Base-by-base conservation (phyloP, 2,888 invertebrate species). In the Athrips mouffetella region DNA sequence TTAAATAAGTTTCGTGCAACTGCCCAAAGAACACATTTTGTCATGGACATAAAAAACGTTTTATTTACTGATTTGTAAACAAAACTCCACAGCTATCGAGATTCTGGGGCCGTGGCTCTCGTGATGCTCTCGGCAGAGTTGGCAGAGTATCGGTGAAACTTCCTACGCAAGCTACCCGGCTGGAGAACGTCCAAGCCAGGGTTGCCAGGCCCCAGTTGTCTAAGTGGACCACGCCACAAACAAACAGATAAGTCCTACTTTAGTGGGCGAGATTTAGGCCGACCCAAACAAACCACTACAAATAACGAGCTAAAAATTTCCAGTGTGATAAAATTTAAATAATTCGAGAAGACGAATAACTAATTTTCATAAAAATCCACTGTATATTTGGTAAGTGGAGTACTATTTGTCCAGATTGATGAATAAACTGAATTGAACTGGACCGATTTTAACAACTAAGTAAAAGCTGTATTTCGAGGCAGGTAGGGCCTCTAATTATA, bases 31-130 rank as follows among this genome's bases (percentile, higher is more conserved):
- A n/a, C n/a, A n/a, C n/a, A n/a, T n/a, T n/a, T n/a, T n/a, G n/a
- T n/a, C n/a, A n/a, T n/a, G n/a, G n/a, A n/a, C n/a, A n/a, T n/a
- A n/a, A n/a, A n/a, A n/a, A n/a, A n/a, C 10, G 11, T 8, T 2
- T 20, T 56, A 56, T 59, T 62, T 59, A 68, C 60, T 76, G 65
- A 75, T 67, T 59, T 58, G 53, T 74, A 59, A 80, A 70, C 74
- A 75, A n/a, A 74, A 72, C 75, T 80, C 74, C 80, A 74, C 81
- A 82, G 81, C 78, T 77, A 64, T 67, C 67, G 58, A 65, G 73
- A 69, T 73, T 72, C 65, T 63, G 69, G 70, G 58, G 64, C 67
- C 55, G 65, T 63, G 65, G 65, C 69, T 62, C 68, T 64, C 65
- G 67, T 67, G 72, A 68, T 65, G 53, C 63, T 70, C 68, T 67